phyloP scores from a whole-genome alignment of 2,113 vertebrate genomes.

The Theristicus caerulescens region DNA sequence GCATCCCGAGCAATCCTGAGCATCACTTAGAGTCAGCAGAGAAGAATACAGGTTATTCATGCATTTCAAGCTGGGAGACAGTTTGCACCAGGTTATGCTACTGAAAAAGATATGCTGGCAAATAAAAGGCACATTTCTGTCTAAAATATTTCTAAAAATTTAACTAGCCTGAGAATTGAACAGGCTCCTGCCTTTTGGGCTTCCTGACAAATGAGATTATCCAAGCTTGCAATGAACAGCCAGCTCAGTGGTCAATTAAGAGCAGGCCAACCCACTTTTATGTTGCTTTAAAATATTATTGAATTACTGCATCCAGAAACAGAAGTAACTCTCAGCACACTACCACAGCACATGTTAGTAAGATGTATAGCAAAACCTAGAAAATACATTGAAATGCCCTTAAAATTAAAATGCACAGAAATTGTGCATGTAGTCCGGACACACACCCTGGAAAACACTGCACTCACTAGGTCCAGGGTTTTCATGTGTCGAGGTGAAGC shows the following conservation, averaged over 20 bases:
- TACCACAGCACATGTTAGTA: not conserved
- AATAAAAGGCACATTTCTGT: not conserved
- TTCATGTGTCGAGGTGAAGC: not conserved
- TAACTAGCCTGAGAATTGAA: not conserved
- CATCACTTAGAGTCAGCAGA: not conserved
- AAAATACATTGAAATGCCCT: not conserved
- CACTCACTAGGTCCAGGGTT: accelerated
- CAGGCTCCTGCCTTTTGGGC: not conserved
- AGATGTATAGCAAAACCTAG: not conserved
- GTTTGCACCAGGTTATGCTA: not conserved
- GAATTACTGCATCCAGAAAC: not conserved
- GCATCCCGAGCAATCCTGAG: not conserved
- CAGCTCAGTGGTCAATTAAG: not conserved
- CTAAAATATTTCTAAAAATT: not conserved
- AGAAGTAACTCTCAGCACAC: not conserved
- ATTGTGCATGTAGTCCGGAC: accelerated
- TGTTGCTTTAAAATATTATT: not conserved
- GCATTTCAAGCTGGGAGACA: not conserved
- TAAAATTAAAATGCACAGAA: not conserved
- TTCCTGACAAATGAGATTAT: not conserved
- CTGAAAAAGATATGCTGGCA: not conserved
- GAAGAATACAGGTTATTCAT: not conserved
- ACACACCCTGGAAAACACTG: accelerated
- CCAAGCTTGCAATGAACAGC: not conserved
- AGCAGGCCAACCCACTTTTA: not conserved